Evolutionary conservation across 1,140 invertebrate genomes (phyloP).

Genomic region (Hycleus cichorii): DNA sequence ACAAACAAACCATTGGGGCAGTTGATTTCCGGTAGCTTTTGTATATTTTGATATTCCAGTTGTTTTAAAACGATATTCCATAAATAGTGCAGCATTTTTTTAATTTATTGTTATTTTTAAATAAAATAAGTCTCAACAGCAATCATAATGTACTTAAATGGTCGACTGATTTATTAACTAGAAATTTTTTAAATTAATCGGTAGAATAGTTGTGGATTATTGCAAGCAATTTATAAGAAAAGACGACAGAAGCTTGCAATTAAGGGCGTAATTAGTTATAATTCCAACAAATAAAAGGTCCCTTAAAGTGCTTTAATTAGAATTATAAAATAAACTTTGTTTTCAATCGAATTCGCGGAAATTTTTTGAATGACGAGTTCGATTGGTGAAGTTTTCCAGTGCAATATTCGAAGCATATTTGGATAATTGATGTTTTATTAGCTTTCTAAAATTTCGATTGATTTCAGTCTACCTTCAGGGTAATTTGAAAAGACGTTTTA

Average conservation of each 20-base stretch:
- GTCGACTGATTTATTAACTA: conserved; percentile 21
- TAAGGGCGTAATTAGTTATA: not conserved
- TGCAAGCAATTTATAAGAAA: conserved; percentile 2
- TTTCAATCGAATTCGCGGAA: not conserved
- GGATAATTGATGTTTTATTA: no score
- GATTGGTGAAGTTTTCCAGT: conserved; percentile 1
- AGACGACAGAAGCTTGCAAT: no score
- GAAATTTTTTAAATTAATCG: no score
- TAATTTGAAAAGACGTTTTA: not conserved
- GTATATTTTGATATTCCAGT: not conserved
- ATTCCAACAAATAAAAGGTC: not conserved
- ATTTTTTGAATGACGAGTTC: not conserved
- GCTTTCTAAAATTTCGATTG: no score
- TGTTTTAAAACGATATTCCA: not conserved
- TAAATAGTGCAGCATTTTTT: no score
- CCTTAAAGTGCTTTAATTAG: conserved; percentile 14
- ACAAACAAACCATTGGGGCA: not conserved
- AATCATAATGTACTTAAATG: conserved; percentile 20
- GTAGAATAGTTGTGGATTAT: not conserved
- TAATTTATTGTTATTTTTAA: not conserved
- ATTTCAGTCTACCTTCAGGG: not conserved
- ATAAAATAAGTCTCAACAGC: conserved; percentile 5
- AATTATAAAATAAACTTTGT: conserved; percentile 1
- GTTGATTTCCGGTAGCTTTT: not conserved
- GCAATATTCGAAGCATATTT: not conserved